Evolutionary conservation across 2,888 invertebrate species (phyloP), one percentile per base, ranked within the genome.

Genomic region (Saturnia japonica): DNA sequence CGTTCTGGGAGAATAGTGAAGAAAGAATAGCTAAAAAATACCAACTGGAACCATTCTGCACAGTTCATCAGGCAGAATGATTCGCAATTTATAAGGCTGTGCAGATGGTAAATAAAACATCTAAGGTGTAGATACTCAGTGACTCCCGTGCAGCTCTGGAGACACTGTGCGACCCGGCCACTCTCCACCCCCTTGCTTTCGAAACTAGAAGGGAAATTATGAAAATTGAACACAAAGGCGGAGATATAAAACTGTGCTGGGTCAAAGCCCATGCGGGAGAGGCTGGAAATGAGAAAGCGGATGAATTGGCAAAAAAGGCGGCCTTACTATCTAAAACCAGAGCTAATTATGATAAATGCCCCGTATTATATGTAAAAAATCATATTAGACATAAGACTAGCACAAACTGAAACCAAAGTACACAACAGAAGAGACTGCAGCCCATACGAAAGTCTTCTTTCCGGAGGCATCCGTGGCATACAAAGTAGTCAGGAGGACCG

Each of bases 1-100:
- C 9, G 0, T 1, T 1, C 1, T 54, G n/a, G 22, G 0, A 8
- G 22, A 1, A 19, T 1, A 9, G 12, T 8, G 1, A 4, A 7
- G 54, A 22, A 22, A 12, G 7, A 12, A 51, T 8, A 0, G 0
- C 22, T 1, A 57, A 25, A 2, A 19, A 57, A 57, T 57, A 22
- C 25, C 8, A 12, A 25, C 9, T 57, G 9, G 25, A 57, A 6
- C 11, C 12, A 1, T 54, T 22, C 54, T 54, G 54, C 8, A 22
- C 54, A 6, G n/a, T 54, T 0, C 22, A 22, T 8, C 54, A 54
- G 8, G 22, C 54, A 8, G 54, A 54, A 8, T 11, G 22, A 6
- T 22, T 22, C 54, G 54, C 54, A n/a, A 8, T 54, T 9, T 9
- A 22, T 8, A 22, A 1, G 9, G 54, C 54, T 1, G 11, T 54